A percentile compares a stretch with the other conserved stretches of the same genome.
Evolutionary conservation across 30 jellyfish, hydroid and myxozoan species (phyloP).

Genomic region (Aurelia sp.): DNA sequence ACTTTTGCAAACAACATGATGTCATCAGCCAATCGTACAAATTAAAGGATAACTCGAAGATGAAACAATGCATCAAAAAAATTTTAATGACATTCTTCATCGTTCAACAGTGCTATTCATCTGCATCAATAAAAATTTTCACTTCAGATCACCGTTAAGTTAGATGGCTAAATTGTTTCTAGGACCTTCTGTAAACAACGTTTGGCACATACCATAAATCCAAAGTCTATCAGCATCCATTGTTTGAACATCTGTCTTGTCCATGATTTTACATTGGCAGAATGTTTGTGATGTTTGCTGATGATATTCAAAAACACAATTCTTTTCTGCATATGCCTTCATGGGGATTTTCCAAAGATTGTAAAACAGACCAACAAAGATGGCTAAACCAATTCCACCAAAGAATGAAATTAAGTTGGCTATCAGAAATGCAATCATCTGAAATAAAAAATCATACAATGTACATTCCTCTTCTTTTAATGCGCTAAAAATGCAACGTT

Average conservation of each 20-base stretch:
- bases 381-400: conserved; percentile 76
- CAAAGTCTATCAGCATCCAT: conserved; percentile 77
- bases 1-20: too few species aligned
- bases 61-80: too few species aligned
- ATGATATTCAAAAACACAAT: conserved; percentile 68
- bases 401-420: conserved; percentile 78
- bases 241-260: conserved; percentile 11
- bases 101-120: too few species aligned
- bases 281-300: conserved; percentile 52
- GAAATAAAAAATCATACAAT: neutral
- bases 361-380: conserved; percentile 64
- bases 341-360: conserved; percentile 68
- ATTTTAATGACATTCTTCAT: too few species aligned
- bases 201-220: conserved; percentile 50
- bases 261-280: conserved; percentile 55
- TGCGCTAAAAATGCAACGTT: too few species aligned
- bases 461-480: too few species aligned
- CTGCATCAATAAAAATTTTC: too few species aligned
- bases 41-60: too few species aligned
- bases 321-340: conserved; percentile 44
- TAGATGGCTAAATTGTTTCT: too few species aligned
- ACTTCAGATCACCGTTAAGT: too few species aligned
- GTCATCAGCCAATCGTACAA: too few species aligned
- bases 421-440: conserved; percentile 94
- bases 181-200: too few species aligned